Base-by-base conservation (phyloP, 2,888 invertebrate species). In the Anticlea derivata region DNA sequence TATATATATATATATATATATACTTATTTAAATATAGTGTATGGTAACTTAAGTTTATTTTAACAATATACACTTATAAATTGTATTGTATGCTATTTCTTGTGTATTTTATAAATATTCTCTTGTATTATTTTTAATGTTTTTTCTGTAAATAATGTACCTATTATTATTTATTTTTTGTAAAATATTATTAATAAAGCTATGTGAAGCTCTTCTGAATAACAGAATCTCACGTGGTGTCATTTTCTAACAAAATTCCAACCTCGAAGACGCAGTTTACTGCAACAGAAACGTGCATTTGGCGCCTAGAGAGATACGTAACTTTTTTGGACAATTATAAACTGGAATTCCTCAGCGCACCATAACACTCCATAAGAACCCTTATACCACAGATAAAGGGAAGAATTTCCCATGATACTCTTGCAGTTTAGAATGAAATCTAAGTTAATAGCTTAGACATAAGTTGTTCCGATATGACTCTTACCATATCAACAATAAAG, bases 251-350 rank as follows among this genome's bases (percentile, higher is more conserved):
- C 71, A 68, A 75, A 79, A 77, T 77, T 80, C 71, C 67, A 72
- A 80, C 70, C 65, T 74, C 69, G 70, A 73, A 76, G 75, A 50
- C 55, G 53, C 67, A 68, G 75, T 50, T 47, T 71, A 79, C 71
- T 82, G 82, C 83, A 24, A 23, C 26, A 83, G 2, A 26, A 40
- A 71, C 82, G 73, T 78, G 83, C 85, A 83, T 86, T 87, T 86
- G 87, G 86, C 88, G 87, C 87, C 86, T 83, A 78, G 72, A 71
- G 68, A 83, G 84, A 84, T 82, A 82, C 79, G 78, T 72, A 76
- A 73, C 72, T 75, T 83, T 84, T 86, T 78, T 75, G 67, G 72
- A 78, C 70, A 79, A 83, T 83, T 86, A 86, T 81, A 82, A 82
- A 79, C 78, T 80, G 66, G 68, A 84, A 88, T 86, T 86, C 86